Evolutionary conservation across 2,797 vertebrate genomes (phyloP), one percentile per base, ranked within the genome.

Genomic region (Hafferia zeledoni): DNA sequence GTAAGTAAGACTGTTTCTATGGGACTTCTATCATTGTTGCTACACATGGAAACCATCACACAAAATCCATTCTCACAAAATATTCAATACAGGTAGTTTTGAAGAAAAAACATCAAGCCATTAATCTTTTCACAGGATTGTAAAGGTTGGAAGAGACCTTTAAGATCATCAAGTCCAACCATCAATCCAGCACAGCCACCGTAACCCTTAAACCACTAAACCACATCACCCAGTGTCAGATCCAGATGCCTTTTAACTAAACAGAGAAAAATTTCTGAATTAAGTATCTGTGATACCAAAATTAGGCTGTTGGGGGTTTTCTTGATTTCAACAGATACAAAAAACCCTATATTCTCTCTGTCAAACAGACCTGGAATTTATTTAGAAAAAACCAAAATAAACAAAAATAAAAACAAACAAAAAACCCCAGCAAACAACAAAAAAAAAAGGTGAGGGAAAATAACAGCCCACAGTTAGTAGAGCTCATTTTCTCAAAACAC

Each of bases 371-470:
- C 25, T 31, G 25, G 23, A 33, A 70, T 11, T 35, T 65, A 43
- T 25, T 75, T 49, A 64, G 11, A 69, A 69, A 61, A 79, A 81
- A 20, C 5, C 2, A 47, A 72, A 76, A 4, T 9, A 76, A 50
- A 52, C 10, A 23, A 22, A 70, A 35, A 24, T 4, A 11, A 39
- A 39, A 39, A 43, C 18, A 50, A 28, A 49, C 5, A 17, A 30
- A 52, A 17, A 52, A 17, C 10, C 10, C 17, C 41, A 44, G 17
- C 30, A 60, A 63, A 0, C 4, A 87, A 8, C 10, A 37, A 47
- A 5, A 16, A 18, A 43, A 4, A 4, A 43, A 18, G 17, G 17
- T 2, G 6, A 3, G 14, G 11, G 10, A 20, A 10, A 41, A 3
- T 4, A 35, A 10, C 5, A 44, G 5, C 6, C 30, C 10, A 50